Evolutionary conservation across 1,140 invertebrate species (phyloP), one percentile per base, ranked within the genome.

Genomic region (Neodiprion lecontei): DNA sequence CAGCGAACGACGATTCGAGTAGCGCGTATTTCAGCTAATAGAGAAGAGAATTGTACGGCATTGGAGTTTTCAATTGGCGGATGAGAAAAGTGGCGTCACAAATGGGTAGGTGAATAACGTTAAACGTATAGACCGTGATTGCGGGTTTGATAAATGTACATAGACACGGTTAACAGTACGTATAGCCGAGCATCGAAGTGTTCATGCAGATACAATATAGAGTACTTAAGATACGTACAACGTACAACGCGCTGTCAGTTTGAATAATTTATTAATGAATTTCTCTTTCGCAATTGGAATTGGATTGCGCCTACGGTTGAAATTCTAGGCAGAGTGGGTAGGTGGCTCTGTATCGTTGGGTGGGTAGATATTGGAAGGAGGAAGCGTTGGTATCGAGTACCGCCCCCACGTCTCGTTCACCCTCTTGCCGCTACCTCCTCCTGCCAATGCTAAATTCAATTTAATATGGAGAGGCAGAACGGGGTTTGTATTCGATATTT

Each of bases 401-500:
- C 28, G 28, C 28, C 28, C 28, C 28, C 28, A 40, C 28, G 28
- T 40, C 28, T 40, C 28, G 2, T 40, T 40, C 28, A 40, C 28
- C 28, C 28, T 40, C 28, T 40, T 4, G 1, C 28, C 28, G 53
- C 11, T 61, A 12, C 53, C n/a, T 12, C 11, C n/a, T 12, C 53
- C 7, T 61, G 53, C 53, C 53, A 61, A 61, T 61, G n/a, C 53
- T 61, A 14, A 61, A 61, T 61, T 61, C 53, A 61, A 61, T 61
- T 61, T 61, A 61, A 61, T 61, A 61, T 61, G 53, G 53, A 61
- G n/a, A 61, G 53, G 53, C 53, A 61, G 53, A 61, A 61, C n/a
- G 11, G 53, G 53, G 53, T 40, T 40, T 40, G 28, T 40, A 40
- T 40, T 40, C 1, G n/a, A 61, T 61, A 61, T 61, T 61, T 14